phyloP scores from a whole-genome alignment of 2,888 invertebrate genomes.

The Drosophila niveifrons region DNA sequence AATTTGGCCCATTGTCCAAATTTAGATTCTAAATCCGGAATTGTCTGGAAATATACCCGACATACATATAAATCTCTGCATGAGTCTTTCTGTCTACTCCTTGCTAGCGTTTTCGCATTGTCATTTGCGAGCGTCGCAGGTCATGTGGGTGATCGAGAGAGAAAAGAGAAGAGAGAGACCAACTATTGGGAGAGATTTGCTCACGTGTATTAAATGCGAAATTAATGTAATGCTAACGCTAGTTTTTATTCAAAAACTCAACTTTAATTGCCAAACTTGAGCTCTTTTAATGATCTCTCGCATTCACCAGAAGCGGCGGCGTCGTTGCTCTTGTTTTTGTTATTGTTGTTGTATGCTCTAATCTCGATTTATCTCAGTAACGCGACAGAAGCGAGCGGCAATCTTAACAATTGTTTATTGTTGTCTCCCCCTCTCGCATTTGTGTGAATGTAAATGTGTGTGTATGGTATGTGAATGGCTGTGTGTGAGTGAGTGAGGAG shows the following conservation, averaged over 20 bases:
- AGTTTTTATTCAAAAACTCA: constrained; percentile 21
- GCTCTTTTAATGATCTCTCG: constrained; percentile 34
- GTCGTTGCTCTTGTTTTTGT: constrained; percentile 3
- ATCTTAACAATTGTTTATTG: constrained; percentile 74
- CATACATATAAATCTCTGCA: constrained; percentile 22
- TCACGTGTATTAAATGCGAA: constrained; percentile 36
- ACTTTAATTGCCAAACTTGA: constrained; percentile 28
- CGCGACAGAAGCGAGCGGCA: constrained; percentile 52
- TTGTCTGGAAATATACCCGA: constrained; percentile 45
- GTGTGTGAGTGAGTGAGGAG: constrained; percentile 38
- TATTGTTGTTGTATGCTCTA: constrained; percentile 45
- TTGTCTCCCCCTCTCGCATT: constrained; percentile 44
- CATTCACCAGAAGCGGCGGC: constrained; percentile 37
- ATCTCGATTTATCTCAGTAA: constrained; percentile 55
- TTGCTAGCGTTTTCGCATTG: constrained; percentile 47
- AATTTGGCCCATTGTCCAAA: constrained; percentile 62
- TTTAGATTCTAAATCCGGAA: constrained; percentile 63
- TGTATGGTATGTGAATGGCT: constrained; percentile 17
- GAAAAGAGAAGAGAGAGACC: constrained; percentile 23
- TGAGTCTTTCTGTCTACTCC: constrained; percentile 21
- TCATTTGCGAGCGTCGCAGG: constrained; percentile 64
- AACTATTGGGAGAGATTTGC: constrained; percentile 14
- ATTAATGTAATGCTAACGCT: constrained; percentile 27
- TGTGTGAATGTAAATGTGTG: constrained; percentile 6
- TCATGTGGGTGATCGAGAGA: constrained; percentile 54